Conservation (phyloP, 2,888 invertebrate genomes). For the Acrobasis consociella region DNA sequence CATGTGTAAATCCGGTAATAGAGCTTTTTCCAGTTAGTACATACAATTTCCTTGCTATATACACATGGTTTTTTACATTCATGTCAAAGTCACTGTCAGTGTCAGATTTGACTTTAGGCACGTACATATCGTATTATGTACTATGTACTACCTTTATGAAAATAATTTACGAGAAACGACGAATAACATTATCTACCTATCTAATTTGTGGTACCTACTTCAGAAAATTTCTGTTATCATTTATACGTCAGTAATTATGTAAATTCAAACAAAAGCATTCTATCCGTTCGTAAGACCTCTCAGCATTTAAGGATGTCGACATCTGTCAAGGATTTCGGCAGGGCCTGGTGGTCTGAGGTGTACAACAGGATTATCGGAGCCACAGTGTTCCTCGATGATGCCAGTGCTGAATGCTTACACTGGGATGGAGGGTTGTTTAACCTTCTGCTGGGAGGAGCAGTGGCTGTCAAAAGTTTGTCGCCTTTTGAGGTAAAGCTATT, state of each 20-base stretch:
- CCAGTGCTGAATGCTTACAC: slow-evolving; percentile 85
- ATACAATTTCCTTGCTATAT: too few relatives aligned
- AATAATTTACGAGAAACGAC: too few relatives aligned
- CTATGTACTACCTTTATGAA: too few relatives aligned
- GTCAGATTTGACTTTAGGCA: background rate
- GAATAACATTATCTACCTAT: too few relatives aligned
- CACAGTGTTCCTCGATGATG: slow-evolving; percentile 85
- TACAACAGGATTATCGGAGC: slow-evolving; percentile 83
- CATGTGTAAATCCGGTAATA: too few relatives aligned
- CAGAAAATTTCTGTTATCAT: too few relatives aligned
- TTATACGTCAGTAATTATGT: background rate
- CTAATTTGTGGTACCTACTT: too few relatives aligned
- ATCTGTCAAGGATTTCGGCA: slow-evolving; percentile 70
- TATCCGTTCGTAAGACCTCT: background rate
- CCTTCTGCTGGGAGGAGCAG: slow-evolving; percentile 83
- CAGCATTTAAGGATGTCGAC: slow-evolving; percentile 41
- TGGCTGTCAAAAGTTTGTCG: slow-evolving; percentile 84
- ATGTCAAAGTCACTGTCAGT: background rate
- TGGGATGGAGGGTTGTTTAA: slow-evolving; percentile 86
- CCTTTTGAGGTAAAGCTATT: slow-evolving; percentile 42
- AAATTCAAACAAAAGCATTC: background rate
- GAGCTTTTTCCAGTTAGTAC: too few relatives aligned
- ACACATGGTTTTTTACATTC: too few relatives aligned
- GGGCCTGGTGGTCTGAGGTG: slow-evolving; percentile 84
- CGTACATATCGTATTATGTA: too few relatives aligned